Evolutionary conservation across 2,113 vertebrate species (phyloP).

Genomic region (Clarias batrachus): DNA sequence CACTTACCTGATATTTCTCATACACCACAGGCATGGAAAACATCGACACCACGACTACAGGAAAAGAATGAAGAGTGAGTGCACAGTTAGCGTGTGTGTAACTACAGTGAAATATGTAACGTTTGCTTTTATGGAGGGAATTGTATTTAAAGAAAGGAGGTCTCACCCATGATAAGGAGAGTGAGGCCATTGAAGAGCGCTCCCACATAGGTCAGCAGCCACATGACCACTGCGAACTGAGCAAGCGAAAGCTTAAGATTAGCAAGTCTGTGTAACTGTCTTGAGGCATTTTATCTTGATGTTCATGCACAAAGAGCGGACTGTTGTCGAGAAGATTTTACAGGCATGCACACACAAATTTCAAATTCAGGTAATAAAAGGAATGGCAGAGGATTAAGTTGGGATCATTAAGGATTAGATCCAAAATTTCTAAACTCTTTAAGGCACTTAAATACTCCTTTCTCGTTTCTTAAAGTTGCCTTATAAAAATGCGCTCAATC

Average conservation of each 20-base stretch:
- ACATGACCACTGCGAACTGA: conserved; percentile 99
- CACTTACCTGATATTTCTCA: conserved; percentile 95
- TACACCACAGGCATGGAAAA: conserved; percentile 98
- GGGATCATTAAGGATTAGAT: neutral
- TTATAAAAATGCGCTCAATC: neutral
- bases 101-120: neutral
- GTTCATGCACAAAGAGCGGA: neutral
- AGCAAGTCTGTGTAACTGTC: neutral
- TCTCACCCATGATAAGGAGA: conserved; percentile 95
- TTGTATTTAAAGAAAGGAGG: neutral
- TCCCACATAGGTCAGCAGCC: conserved; percentile 97
- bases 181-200: conserved; percentile 99
- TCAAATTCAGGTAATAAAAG: neutral
- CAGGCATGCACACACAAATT: neutral
- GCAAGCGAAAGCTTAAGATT: conserved; percentile 35
- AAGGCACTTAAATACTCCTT: neutral
- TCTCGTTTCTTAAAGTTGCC: too few species aligned
- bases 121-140: neutral
- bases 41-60: conserved; percentile 93
- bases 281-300: neutral
- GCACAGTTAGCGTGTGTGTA: neutral
- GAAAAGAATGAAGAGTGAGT: conserved; percentile 40
- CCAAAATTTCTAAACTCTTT: neutral
- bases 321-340: neutral
- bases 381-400: neutral